These are phyloP conservation scores for Mechanitis mazaeus DNA, from an alignment of 2,888 invertebrate species.

Conservation along the genomic window DNA sequence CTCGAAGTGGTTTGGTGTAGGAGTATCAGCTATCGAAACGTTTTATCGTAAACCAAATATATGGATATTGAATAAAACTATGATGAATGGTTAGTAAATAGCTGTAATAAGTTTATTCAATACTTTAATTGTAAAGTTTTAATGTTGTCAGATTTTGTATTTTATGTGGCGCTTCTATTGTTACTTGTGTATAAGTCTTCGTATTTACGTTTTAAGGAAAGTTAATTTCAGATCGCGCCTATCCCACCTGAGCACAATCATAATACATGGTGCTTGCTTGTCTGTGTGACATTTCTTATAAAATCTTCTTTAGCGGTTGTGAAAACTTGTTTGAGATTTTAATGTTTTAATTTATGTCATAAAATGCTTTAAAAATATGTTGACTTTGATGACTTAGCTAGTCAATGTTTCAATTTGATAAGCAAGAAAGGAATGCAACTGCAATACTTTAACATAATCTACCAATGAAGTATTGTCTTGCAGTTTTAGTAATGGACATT, in stretches of 20 bases:
- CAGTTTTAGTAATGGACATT: conserved; percentile 24
- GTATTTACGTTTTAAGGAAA: conserved; percentile 17
- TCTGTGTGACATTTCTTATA: conserved; percentile 41
- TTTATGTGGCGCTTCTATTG: conserved; percentile 33
- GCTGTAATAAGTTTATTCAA: conserved; percentile 35
- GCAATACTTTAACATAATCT: conserved; percentile 21
- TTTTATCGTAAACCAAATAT: conserved; percentile 52
- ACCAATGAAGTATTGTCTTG: conserved; percentile 29
- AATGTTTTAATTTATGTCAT: conserved; percentile 45
- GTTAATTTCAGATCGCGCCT: conserved; percentile 20
- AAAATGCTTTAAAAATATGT: conserved; percentile 40
- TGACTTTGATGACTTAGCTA: conserved; percentile 48
- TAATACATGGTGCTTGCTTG: conserved; percentile 58
- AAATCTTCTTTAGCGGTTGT: conserved; percentile 62
- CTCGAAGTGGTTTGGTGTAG: conserved; percentile 20
- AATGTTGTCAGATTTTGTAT: conserved; percentile 34
- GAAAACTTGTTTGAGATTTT: conserved; percentile 59
- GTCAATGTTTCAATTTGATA: conserved; percentile 40
- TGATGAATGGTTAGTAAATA: conserved; percentile 35
- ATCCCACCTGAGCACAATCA: conserved; percentile 55
- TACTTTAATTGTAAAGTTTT: conserved; percentile 29
- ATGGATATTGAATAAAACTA: conserved; percentile 31
- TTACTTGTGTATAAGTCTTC: conserved; percentile 20
- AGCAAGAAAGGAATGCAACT: conserved; percentile 9
- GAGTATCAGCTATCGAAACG: conserved; percentile 23